A percentile compares a stretch with the other conserved stretches of the same genome.
phyloP scores from a whole-genome alignment of 2,113 vertebrate genomes.

The Chrysemys picta region DNA sequence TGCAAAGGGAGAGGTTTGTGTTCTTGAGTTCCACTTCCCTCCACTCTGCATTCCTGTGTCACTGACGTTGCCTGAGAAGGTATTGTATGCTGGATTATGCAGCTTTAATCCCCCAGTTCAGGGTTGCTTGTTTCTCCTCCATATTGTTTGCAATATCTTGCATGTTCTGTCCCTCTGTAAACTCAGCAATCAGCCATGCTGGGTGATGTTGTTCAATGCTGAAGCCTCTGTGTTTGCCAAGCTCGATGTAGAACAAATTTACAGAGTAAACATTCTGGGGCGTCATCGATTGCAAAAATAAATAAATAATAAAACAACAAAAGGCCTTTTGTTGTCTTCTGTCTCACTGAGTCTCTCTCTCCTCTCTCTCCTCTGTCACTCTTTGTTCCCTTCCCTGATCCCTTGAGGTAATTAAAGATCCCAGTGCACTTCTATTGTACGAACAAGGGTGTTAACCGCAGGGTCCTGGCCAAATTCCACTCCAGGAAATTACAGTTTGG shows the following conservation, averaged over 20 bases:
- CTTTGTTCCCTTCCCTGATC: background rate
- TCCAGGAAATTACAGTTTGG: background rate
- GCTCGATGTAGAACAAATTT: constrained; percentile 59
- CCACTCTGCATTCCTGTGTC: background rate
- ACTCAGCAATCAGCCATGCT: background rate
- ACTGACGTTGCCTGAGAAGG: background rate
- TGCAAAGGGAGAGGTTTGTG: background rate
- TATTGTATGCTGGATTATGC: background rate
- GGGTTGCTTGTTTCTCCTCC: background rate
- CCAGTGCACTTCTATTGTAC: background rate
- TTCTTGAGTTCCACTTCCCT: background rate
- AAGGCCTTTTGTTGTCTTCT: background rate
- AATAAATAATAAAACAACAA: constrained; percentile 21
- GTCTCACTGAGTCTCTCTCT: background rate
- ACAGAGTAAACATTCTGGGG: constrained; percentile 70
- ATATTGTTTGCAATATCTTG: background rate
- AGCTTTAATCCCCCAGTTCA: background rate
- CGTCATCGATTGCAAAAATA: constrained; percentile 39
- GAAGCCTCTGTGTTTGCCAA: constrained; percentile 39
- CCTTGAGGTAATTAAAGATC: background rate
- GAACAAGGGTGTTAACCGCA: background rate
- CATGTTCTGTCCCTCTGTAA: background rate
- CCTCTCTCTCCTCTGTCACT: background rate
- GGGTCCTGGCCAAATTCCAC: background rate
- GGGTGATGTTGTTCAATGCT: background rate